Evolutionary conservation across 2,113 vertebrate species (phyloP).

Genomic region (Canis aureus): DNA sequence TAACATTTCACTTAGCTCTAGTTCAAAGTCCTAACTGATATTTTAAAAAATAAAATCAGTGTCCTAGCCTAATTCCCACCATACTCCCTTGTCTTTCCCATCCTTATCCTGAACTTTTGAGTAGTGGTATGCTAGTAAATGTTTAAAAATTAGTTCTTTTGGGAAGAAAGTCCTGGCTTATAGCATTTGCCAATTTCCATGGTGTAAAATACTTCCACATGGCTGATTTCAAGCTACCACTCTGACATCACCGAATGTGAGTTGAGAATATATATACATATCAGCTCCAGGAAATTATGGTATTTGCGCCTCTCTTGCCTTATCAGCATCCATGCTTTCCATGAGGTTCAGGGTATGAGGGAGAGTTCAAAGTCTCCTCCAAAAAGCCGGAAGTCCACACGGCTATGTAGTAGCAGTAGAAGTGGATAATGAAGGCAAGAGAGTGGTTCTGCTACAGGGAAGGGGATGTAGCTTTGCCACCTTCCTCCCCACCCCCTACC

Average conservation of each 20-base stretch:
- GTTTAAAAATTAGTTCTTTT: neutral
- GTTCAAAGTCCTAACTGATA: neutral
- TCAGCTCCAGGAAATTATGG: neutral
- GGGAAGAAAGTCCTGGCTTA: neutral
- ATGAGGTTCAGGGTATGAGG: neutral
- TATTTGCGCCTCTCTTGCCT: neutral
- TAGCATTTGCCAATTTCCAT: slow-evolving; percentile 1
- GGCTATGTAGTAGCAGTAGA: neutral
- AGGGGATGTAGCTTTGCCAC: neutral
- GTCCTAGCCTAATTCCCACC: neutral
- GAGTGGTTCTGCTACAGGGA: neutral
- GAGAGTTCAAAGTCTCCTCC: neutral
- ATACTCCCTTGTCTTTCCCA: neutral
- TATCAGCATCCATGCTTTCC: neutral
- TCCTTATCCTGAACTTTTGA: slow-evolving; percentile 3
- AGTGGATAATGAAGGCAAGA: neutral
- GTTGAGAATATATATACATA: neutral
- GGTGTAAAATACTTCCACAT: neutral
- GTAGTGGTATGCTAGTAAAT: neutral
- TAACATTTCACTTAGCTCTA: neutral
- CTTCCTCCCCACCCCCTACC: no score
- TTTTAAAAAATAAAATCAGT: neutral
- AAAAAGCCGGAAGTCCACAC: neutral
- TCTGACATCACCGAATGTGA: neutral
- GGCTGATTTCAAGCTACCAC: neutral